A percentile compares a stretch with the other conserved stretches of the same genome.
phyloP scores from a whole-genome alignment of 1,140 invertebrate genomes.

The Acromyrmex charruanus region DNA sequence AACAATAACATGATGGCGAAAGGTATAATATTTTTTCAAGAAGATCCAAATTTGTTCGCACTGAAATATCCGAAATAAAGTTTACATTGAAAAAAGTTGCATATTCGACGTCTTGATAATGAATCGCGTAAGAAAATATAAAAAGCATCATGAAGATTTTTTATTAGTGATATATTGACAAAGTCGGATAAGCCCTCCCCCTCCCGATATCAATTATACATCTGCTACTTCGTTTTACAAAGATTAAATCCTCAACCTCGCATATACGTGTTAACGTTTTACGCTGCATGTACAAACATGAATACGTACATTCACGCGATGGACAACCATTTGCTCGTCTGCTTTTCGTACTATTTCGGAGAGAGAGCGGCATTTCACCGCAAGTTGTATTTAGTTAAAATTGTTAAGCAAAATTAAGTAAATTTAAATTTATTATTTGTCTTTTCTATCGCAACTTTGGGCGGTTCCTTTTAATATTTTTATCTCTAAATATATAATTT shows the following conservation, averaged over 20 bases:
- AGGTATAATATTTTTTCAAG: neutral
- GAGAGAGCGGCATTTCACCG: neutral
- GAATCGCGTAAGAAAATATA: neutral
- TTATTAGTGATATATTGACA: neutral
- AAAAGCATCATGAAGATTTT: neutral
- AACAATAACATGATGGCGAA: neutral
- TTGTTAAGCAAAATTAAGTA: conserved; percentile 3
- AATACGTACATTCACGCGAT: neutral
- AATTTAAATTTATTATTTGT: neutral
- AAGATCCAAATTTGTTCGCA: neutral
- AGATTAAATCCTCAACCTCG: neutral
- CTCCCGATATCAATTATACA: neutral
- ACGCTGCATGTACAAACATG: neutral
- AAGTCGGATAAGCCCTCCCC: neutral
- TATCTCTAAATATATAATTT: neutral
- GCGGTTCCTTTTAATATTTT: neutral
- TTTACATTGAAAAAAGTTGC: neutral
- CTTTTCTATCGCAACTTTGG: neutral
- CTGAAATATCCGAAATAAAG: neutral
- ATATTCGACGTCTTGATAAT: neutral
- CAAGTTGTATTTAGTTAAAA: conserved; percentile 12
- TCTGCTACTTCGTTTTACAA: conserved; percentile 1
- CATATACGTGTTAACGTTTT: neutral
- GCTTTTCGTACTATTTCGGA: conserved; percentile 1
- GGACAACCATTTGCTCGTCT: conserved; percentile 13